phyloP scores from a whole-genome alignment of 1,140 invertebrate species.

The Cheumatopsyche charites region DNA sequence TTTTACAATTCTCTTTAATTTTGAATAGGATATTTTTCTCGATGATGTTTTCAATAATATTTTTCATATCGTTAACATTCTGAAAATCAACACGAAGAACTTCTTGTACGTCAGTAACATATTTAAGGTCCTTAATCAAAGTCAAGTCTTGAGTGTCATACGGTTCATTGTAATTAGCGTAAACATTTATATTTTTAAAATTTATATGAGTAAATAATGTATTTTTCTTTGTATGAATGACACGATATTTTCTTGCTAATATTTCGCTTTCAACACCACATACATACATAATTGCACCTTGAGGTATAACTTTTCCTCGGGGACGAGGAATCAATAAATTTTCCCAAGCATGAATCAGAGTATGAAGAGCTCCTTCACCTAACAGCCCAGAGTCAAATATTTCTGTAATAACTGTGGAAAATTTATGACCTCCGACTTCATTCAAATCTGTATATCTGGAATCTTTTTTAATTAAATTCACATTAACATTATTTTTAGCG shows the following conservation, averaged over 20 bases:
- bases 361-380: conserved; percentile 73
- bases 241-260: conserved; percentile 57
- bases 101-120: conserved; percentile 64
- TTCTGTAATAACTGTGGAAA: conserved; percentile 74
- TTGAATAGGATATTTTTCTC: conserved; percentile 51
- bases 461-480: not conserved
- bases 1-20: conserved; percentile 51
- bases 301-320: conserved; percentile 66
- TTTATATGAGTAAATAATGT: conserved; percentile 50
- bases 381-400: conserved; percentile 80
- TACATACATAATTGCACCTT: conserved; percentile 67
- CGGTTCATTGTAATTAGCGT: conserved; percentile 57
- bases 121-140: conserved; percentile 62
- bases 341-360: conserved; percentile 71
- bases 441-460: conserved; percentile 48
- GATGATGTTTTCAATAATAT: conserved; percentile 56
- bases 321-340: conserved; percentile 58
- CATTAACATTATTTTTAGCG: conserved; percentile 1
- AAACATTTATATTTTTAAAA: conserved; percentile 56
- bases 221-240: conserved; percentile 48
- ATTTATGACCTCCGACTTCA: conserved; percentile 60
- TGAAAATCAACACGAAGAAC: conserved; percentile 72
- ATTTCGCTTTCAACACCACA: conserved; percentile 63
- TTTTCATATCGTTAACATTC: conserved; percentile 60
- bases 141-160: conserved; percentile 75